Base-by-base conservation (phyloP, 2,888 invertebrate genomes). In the Eubasilissa splendida region DNA sequence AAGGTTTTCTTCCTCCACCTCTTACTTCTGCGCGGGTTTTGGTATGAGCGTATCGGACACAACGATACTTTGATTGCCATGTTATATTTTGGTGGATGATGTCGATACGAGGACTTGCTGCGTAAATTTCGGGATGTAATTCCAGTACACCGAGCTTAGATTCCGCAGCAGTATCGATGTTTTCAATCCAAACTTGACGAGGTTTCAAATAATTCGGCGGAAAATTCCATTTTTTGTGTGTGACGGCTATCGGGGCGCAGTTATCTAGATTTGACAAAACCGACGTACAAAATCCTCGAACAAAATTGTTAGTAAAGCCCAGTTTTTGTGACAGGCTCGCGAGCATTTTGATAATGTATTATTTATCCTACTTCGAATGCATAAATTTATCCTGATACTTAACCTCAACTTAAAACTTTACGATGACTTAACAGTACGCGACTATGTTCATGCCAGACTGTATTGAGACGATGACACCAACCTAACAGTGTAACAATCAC, bases 1-100 rank as follows among this genome's bases (percentile, higher is more conserved):
- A 99, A 0, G 99, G 99, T 86, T 99, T 99, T 50, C 92, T 91
- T 0, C 97, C 97, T 76, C 98, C 97, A 58, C 98, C 98, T 71
- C 93, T 90, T 78, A 96, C 94, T 90, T 99, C 99, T 0, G 96
- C 95, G 79, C 96, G 91, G 0, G 94, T 93, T 87, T 95, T 95
- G 2, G 95, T 92, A 85, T 95, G 91, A 0, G 94, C 94, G 90
- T 94, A 97, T 85, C 95, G 94, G 88, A 99, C 95, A 89, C 90
- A 94, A 87, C 94, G 92, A 87, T 97, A 98, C 84, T 93, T 91
- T 83, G 85, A 89, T 87, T 99, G 98, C 98, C 99, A 99, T 75
- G 90, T 88, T 42, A 97, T 89, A 90, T 99, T 99, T 84, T 93
- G 91, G 84, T 96, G 94, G 76, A 99, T 93, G 11, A 98, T 88